Conservation (phyloP, 2,113 vertebrate genomes). For the Thunnus maccoyii region DNA sequence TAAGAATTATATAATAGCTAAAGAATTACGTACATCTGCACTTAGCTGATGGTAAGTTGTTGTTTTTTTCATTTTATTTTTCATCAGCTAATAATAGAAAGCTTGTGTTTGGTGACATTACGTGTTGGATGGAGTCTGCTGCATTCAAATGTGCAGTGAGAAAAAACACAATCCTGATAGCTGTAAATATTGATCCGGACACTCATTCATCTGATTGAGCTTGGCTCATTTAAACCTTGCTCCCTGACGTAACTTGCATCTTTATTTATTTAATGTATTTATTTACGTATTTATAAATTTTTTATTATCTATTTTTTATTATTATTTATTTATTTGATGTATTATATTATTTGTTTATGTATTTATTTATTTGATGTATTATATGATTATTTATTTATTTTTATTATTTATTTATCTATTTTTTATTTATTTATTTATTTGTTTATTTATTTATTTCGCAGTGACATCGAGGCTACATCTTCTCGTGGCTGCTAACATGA, state of each 20-base stretch:
- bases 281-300: slow-evolving; percentile 27
- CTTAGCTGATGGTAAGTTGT: neutral
- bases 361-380: neutral
- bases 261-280: slow-evolving; percentile 48
- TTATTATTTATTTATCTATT: neutral
- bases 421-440: slow-evolving; percentile 54
- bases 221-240: slow-evolving; percentile 65
- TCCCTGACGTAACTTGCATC: slow-evolving; percentile 83
- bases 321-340: slow-evolving; percentile 38
- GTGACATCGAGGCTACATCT: slow-evolving; percentile 72
- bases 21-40: too few relatives aligned
- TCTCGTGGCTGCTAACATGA: slow-evolving; percentile 66
- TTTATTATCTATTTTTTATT: neutral
- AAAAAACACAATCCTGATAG: neutral
- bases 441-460: slow-evolving; percentile 29
- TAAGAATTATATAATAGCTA: neutral
- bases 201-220: slow-evolving; percentile 71
- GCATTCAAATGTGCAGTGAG: neutral
- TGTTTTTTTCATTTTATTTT: neutral
- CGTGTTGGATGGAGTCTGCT: neutral
- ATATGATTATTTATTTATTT: too few relatives aligned
- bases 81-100: neutral
- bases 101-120: neutral
- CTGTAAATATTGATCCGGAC: slow-evolving; percentile 24
- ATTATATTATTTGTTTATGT: slow-evolving; percentile 33